Evolutionary conservation across 1,140 invertebrate species (phyloP), one percentile per base, ranked within the genome.

Genomic region (Leptonema lineaticorne): DNA sequence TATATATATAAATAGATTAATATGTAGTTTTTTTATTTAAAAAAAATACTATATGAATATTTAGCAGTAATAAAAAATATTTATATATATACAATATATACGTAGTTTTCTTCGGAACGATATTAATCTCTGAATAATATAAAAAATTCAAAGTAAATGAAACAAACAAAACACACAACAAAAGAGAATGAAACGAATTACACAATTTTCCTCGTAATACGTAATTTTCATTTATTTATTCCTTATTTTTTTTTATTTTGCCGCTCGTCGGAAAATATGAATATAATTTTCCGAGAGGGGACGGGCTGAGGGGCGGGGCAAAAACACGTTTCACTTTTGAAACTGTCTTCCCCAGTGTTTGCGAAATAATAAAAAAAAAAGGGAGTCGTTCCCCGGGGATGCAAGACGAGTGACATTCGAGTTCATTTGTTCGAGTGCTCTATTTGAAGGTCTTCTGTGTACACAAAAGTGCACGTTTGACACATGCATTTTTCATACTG

Each of bases 391-490:
- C 33, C 20, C 14, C 9, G 37, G 37, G 59, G 37, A 62, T 27
- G 16, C 14, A n/a, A n/a, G 9, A 33, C 33, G 37, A 16, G 37
- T 29, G 59, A 45, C 33, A 45, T 62, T 62, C 28, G 37, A 62
- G 59, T 62, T 62, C 59, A 62, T 62, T 62, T 45, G 33, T 29
- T 62, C 59, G 24, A 62, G 59, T 62, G 30, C 33, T 16, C 28
- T 30, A 59, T 59, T 59, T 59, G 57, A 27, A 18, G 27, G 50
- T 53, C 16, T 45, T 53, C 11, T 53, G 24, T 53, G 11, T 22
- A 53, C 50, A 53, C 18, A 53, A 48, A 53, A 53, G 50, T 24
- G 20, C 50, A 26, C 22, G 50, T 20, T 53, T 53, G 50, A 53
- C 50, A 24, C 50, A 53, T 41, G 9, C 37, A 41, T 41, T 41